Base-by-base conservation (phyloP, 2,888 invertebrate genomes). In the Lasioglossum figueresi region DNA sequence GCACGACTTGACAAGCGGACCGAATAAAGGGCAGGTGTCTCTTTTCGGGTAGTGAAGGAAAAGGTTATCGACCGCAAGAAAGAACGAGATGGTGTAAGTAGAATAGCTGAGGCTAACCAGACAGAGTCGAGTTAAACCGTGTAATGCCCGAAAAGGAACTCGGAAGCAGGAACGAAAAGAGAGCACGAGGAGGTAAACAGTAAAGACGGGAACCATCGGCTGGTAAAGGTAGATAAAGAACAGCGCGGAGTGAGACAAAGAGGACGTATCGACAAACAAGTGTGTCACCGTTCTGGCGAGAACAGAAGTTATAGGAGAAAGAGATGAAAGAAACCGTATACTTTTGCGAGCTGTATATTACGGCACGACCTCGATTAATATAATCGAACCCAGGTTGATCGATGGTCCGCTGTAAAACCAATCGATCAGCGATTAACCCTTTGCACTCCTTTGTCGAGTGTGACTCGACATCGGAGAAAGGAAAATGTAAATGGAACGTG, bases 91-190 rank as follows among this genome's bases (percentile, higher is more conserved):
- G 66, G 37, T 37, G 66, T 68, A 68, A 68, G 66, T 68, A 68
- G 66, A 68, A 68, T 68, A 37, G 66, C 34, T 37, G 66, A 34
- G 66, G 37, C 23, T 68, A 37, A 68, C 34, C 66, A 68, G 66
- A 37, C 66, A 34, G 34, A 68, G 66, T 10, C 34, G 37, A 37
- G 66, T 68, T 68, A 68, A 68, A 68, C 66, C 66, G 66, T 68
- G 66, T 68, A 68, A 68, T 37, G 12, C 66, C 34, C 66, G 66
- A 37, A 68, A 68, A 68, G 37, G 37, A 23, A 37, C 19, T 23
- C 10, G 34, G 1, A 23, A 37, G 19, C 23, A 37, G 66, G 37
- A 68, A 34, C 34, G 10, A 68, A 68, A 68, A 68, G 66, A 8
- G 66, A 68, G 34, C 23, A 4, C 1, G 66, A 68, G 34, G 34